Evolutionary conservation across 2,113 vertebrate species (phyloP), one percentile per base, ranked within the genome.

Genomic region (Ailurus styani): DNA sequence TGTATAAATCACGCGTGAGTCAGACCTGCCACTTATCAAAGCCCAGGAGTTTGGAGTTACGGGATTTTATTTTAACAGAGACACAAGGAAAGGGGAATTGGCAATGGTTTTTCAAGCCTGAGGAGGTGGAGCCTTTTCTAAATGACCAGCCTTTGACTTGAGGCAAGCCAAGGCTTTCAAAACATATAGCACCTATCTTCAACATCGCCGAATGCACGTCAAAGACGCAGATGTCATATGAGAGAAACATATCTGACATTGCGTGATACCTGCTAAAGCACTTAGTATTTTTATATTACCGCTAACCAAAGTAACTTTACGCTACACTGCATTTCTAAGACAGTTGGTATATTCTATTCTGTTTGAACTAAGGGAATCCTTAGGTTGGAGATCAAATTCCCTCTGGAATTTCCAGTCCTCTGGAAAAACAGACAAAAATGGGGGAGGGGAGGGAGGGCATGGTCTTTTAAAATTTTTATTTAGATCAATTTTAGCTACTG

Each of bases 11-110:
- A 98, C 94, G 95, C 97, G 97, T 97, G 98, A 97, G 88, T 81
- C 87, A 98, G 93, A 96, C 92, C 83, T 97, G 94, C 97, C 91
- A 93, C 82, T 97, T 97, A 96, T 42, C 95, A 97, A 98, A 97
- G 81, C 79, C 47, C 17, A 73, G 31, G 94, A 91, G 55, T 94
- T 98, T 93, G 95, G 92, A 96, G 95, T 91, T 96, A 87, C 31
- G 90, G 96, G 91, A 96, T 98, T 98, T 98, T 95, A 94, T 90
- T 97, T 98, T 97, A 97, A 98, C 93, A 96, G 89, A 98, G 96
- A 98, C 91, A 87, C 8, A 90, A 87, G 93, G 95, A 97, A 98
- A 91, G 55, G 77, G 85, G 78, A 82, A 93, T 86, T 95, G 66
- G 57, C 37, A 91, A 73, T 2, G 0, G 88, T 91, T 98, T 97